Evolutionary conservation across 2,888 invertebrate species (phyloP).

Genomic region (Synergus umbraculus): DNA sequence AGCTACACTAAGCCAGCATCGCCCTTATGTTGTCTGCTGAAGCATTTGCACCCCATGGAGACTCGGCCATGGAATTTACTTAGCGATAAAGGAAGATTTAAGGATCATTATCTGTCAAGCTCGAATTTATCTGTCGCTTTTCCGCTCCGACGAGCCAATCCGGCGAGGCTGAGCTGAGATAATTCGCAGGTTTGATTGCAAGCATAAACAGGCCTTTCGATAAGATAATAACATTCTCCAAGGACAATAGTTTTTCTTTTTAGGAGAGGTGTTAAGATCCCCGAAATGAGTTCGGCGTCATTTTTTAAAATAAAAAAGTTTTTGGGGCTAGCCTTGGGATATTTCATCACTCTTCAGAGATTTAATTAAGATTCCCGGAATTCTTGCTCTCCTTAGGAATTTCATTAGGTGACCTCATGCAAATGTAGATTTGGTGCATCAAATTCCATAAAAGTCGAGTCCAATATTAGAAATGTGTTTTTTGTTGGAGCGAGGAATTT

Average conservation of each 20-base stretch:
- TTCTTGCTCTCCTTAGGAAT: slow-evolving; percentile 70
- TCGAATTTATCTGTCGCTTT: slow-evolving; percentile 62
- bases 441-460: slow-evolving; percentile 54
- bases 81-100: slow-evolving; percentile 66
- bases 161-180: slow-evolving; percentile 39
- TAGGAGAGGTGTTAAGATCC: not conserved
- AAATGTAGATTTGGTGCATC: slow-evolving; percentile 65
- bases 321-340: slow-evolving; percentile 8
- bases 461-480: not conserved
- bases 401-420: slow-evolving; percentile 73
- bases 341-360: slow-evolving; percentile 50
- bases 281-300: not conserved
- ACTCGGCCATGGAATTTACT: slow-evolving; percentile 61
- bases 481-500: too few relatives aligned
- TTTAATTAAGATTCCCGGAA: slow-evolving; percentile 75
- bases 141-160: slow-evolving; percentile 26
- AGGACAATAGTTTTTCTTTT: not conserved
- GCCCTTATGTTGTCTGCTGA: slow-evolving; percentile 58
- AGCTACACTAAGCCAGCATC: slow-evolving; percentile 27
- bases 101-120: slow-evolving; percentile 64
- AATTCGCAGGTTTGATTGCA: slow-evolving; percentile 52
- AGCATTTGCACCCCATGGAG: slow-evolving; percentile 56
- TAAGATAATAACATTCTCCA: not conserved
- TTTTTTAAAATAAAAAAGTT: not conserved
- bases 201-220: slow-evolving; percentile 13